These are phyloP conservation scores for Lytechinus pictus DNA, from an alignment of 35 echinoderm and acorn worm genomes.

Conservation along the genomic window DNA sequence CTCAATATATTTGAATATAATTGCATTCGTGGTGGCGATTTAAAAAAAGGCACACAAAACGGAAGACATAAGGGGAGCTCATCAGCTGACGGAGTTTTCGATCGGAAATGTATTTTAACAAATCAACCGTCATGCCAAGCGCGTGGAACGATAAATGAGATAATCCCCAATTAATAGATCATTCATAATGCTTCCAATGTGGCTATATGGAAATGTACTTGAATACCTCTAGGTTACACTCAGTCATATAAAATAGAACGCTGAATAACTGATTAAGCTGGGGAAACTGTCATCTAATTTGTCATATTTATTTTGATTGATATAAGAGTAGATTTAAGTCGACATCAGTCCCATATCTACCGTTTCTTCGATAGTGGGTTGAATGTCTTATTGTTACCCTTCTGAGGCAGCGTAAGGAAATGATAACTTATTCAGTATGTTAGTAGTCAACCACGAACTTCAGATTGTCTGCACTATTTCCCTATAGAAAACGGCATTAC, in stretches of 20 bases:
- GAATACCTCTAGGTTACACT: neutral
- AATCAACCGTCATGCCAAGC: too few species aligned
- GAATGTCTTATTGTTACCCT: neutral
- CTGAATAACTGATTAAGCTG: neutral
- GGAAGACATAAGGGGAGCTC: too few species aligned
- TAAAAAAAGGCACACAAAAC: neutral
- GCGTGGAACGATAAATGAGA: neutral
- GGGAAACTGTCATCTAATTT: neutral
- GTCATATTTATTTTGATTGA: neutral
- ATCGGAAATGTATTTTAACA: too few species aligned
- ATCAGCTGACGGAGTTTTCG: too few species aligned
- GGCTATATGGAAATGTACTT: too few species aligned
- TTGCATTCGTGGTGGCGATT: neutral
- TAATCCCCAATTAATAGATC: neutral
- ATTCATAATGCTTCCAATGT: neutral
- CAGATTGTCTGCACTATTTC: neutral
- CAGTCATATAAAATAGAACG: neutral
- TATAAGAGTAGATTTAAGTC: neutral
- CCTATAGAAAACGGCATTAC: neutral
- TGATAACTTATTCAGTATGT: neutral
- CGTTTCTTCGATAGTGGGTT: neutral
- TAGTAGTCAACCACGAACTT: neutral
- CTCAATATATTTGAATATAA: neutral
- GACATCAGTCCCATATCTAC: neutral
- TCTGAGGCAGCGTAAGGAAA: neutral